phyloP scores from a whole-genome alignment of 1,140 invertebrate species.

The Drosophila pruinosa region DNA sequence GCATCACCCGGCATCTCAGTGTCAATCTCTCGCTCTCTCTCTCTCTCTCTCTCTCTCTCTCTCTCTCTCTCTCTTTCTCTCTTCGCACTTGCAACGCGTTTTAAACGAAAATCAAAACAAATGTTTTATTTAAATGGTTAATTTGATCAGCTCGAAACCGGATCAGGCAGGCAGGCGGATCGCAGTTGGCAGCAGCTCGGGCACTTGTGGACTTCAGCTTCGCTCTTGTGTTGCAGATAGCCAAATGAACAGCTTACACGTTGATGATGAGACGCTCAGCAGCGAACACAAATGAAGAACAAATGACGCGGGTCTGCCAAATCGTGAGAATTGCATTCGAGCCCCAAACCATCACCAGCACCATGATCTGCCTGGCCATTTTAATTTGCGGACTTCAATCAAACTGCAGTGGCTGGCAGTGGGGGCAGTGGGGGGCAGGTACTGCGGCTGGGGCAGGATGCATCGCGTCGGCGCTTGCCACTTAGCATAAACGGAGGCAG shows the following conservation, averaged over 20 bases:
- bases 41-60: neutral
- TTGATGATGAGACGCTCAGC: constrained; percentile 55
- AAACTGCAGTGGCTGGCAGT: constrained; percentile 46
- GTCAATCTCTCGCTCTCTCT: neutral
- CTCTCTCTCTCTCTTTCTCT: too few species aligned
- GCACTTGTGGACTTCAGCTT: constrained; percentile 1
- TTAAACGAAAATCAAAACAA: constrained; percentile 65
- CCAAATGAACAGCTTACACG: constrained; percentile 73
- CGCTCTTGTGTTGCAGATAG: constrained; percentile 30
- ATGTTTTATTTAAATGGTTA: constrained; percentile 80
- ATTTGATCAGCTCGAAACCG: constrained; percentile 53
- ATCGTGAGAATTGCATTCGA: constrained; percentile 74
- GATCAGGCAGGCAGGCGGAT: constrained; percentile 12
- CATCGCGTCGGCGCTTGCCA: constrained; percentile 66
- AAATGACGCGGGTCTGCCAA: constrained; percentile 56
- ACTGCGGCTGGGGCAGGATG: neutral
- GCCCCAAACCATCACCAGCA: constrained; percentile 13
- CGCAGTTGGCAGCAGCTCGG: too few species aligned
- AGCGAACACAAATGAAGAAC: constrained; percentile 53
- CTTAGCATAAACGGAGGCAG: constrained; percentile 68
- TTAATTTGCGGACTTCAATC: constrained; percentile 77
- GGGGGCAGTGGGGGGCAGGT: neutral
- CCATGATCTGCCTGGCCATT: constrained; percentile 49
- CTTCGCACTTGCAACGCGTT: neutral
- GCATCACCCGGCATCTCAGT: too few species aligned